phyloP scores from a whole-genome alignment of 2,888 invertebrate genomes.

The Drosophila falleni region DNA sequence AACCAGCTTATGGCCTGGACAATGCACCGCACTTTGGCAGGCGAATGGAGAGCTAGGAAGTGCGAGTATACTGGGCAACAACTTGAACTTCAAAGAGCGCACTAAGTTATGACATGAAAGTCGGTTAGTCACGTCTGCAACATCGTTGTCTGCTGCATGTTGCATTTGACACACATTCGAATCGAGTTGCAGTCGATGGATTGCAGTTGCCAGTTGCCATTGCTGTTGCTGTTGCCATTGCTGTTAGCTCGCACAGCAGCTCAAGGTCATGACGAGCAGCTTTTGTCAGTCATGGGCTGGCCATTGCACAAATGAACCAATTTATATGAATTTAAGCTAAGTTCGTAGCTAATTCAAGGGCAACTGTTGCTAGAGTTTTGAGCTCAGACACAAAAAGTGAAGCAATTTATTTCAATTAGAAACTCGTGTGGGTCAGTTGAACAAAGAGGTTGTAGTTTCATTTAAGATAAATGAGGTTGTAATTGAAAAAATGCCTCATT shows the following conservation, averaged over 20 bases:
- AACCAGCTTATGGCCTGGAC: slow-evolving; percentile 59
- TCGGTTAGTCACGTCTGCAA: slow-evolving; percentile 79
- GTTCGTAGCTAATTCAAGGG: slow-evolving; percentile 75
- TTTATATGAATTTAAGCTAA: slow-evolving; percentile 72
- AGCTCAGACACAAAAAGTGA: slow-evolving; percentile 15
- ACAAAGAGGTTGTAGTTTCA: slow-evolving; percentile 28
- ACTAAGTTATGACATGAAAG: slow-evolving; percentile 80
- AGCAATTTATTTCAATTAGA: slow-evolving; percentile 79
- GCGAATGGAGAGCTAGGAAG: too few species aligned
- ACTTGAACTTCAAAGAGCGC: slow-evolving; percentile 79
- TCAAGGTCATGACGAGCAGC: slow-evolving; percentile 70
- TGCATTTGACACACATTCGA: slow-evolving; percentile 80
- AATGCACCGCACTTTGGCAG: slow-evolving; percentile 18
- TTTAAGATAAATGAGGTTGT: slow-evolving; percentile 49
- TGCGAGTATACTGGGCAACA: slow-evolving; percentile 41
- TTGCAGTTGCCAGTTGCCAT: slow-evolving; percentile 6
- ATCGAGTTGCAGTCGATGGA: slow-evolving; percentile 49
- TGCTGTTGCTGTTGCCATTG: neutral
- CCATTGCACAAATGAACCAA: slow-evolving; percentile 50
- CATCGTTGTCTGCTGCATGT: slow-evolving; percentile 64
- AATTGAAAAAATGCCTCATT: slow-evolving; percentile 31
- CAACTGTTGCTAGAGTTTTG: neutral
- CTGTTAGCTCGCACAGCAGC: slow-evolving; percentile 34
- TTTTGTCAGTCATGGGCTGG: slow-evolving; percentile 39
- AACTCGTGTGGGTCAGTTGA: slow-evolving; percentile 57